These are phyloP conservation scores for Druceiella hillmani DNA, from an alignment of 2,888 invertebrate genomes.

Conservation along the genomic window DNA sequence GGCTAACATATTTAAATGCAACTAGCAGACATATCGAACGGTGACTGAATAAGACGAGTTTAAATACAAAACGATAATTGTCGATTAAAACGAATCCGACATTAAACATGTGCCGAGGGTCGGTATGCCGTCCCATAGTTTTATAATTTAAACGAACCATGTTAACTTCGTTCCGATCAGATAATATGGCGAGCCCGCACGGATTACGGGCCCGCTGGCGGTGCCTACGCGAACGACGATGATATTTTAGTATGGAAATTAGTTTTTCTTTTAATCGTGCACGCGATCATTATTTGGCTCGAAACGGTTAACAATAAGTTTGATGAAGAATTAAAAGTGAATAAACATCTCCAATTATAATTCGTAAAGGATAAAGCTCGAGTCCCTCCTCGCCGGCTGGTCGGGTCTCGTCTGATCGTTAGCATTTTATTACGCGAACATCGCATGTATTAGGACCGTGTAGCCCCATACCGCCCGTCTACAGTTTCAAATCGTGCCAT, in stretches of 20 bases:
- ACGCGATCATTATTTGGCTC: conserved; percentile 34
- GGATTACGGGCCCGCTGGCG: conserved; percentile 32
- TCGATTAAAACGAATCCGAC: too few species aligned
- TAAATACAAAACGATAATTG: too few species aligned
- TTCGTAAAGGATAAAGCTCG: too few species aligned
- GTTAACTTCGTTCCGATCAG: conserved; percentile 48
- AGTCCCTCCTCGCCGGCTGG: too few species aligned
- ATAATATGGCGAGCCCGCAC: conserved; percentile 38
- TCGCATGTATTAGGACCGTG: conserved; percentile 16
- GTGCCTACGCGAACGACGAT: too few species aligned
- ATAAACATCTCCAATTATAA: conserved; percentile 33
- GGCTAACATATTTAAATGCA: too few species aligned
- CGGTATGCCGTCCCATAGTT: too few species aligned
- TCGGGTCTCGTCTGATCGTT: conserved; percentile 34
- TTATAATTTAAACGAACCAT: conserved; percentile 46
- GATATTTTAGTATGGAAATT: conserved; percentile 49
- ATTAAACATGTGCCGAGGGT: too few species aligned
- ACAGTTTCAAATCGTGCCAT: too few species aligned
- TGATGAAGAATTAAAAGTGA: not conserved
- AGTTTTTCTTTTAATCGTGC: conserved; percentile 49
- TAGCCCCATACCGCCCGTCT: too few species aligned
- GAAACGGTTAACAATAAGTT: conserved; percentile 32
- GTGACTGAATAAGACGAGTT: too few species aligned
- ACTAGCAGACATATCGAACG: too few species aligned
- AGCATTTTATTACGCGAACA: conserved; percentile 29